Evolutionary conservation across 2,113 vertebrate species (phyloP).

Genomic region (Centrocercus urophasianus): DNA sequence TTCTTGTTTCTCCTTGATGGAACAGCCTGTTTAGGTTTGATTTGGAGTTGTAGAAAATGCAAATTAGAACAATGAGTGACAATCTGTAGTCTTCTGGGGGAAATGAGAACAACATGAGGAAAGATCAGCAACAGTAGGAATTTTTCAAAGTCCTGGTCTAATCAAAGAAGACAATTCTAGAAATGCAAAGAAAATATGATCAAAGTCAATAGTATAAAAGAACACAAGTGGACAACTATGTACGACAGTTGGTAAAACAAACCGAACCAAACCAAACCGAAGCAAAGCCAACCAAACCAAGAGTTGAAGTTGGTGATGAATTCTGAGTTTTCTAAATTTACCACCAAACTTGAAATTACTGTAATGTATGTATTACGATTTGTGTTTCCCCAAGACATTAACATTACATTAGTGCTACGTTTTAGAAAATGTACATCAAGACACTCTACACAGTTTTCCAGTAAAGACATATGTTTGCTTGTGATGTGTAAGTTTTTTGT

Average conservation of each 20-base stretch:
- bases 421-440: background rate
- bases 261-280: background rate
- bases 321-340: background rate
- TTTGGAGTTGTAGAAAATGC: slow-evolving; percentile 60
- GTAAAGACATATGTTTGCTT: background rate
- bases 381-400: background rate
- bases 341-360: background rate
- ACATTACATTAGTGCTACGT: background rate
- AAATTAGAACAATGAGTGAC: slow-evolving; percentile 61
- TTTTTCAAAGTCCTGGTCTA: background rate
- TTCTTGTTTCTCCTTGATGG: slow-evolving; percentile 37
- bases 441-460: background rate
- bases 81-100: background rate
- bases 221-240: background rate
- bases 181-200: background rate
- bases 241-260: background rate
- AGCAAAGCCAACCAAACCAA: background rate
- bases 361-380: background rate
- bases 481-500: background rate
- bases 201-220: background rate
- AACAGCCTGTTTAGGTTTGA: slow-evolving; percentile 54
- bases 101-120: background rate
- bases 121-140: background rate
- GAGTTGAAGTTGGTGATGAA: background rate
- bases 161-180: background rate